phyloP scores from a whole-genome alignment of 2,888 invertebrate genomes.

The Caenorhabditis japonica region DNA sequence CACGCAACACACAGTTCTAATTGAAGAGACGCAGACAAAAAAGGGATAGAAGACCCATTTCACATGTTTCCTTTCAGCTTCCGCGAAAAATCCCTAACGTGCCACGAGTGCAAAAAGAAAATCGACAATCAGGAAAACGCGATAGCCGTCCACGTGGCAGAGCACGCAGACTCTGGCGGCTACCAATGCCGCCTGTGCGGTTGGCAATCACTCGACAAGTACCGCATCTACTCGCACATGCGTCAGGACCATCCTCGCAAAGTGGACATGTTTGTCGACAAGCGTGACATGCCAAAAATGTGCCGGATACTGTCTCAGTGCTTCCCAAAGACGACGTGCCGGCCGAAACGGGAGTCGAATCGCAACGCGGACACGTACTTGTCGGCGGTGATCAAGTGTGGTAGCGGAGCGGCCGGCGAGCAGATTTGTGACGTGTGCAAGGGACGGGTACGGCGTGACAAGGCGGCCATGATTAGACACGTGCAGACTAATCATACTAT shows the following conservation, averaged over 20 bases:
- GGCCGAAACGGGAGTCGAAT: slow-evolving; percentile 49
- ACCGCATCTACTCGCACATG: slow-evolving; percentile 60
- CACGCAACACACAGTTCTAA: no score
- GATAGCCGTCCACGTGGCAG: slow-evolving; percentile 59
- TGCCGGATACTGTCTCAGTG: slow-evolving; percentile 42
- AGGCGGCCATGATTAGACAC: slow-evolving; percentile 38
- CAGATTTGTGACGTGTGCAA: slow-evolving; percentile 18
- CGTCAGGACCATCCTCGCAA: slow-evolving; percentile 55
- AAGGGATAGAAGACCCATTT: no score
- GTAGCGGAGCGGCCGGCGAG: not conserved
- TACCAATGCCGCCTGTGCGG: slow-evolving; percentile 61
- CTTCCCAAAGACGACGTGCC: slow-evolving; percentile 47
- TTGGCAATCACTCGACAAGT: slow-evolving; percentile 55
- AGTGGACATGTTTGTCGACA: slow-evolving; percentile 54
- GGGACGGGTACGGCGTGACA: slow-evolving; percentile 18
- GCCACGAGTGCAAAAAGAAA: slow-evolving; percentile 55
- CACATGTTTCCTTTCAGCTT: slow-evolving; percentile 15
- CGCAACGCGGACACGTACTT: slow-evolving; percentile 30
- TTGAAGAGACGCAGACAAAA: no score
- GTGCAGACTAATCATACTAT: slow-evolving; percentile 45
- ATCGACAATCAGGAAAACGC: slow-evolving; percentile 59
- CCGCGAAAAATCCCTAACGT: slow-evolving; percentile 57
- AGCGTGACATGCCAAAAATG: slow-evolving; percentile 57
- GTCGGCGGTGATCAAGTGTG: slow-evolving; percentile 11
- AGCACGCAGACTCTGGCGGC: slow-evolving; percentile 58